phyloP scores from a whole-genome alignment of 2,888 invertebrate genomes.

The Cosmia trapezina region DNA sequence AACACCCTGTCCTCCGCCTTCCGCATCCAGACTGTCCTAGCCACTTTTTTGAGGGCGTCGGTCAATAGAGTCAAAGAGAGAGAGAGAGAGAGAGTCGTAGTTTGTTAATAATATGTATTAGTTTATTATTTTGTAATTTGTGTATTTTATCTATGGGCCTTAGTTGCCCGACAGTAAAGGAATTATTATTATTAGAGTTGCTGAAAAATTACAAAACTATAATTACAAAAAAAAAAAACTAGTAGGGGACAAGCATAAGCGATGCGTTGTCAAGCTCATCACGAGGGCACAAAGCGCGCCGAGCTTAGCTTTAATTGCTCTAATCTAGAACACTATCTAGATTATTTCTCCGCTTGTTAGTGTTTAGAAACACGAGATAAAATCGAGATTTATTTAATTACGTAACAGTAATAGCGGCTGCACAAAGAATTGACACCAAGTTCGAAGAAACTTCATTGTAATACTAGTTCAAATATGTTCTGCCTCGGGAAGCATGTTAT shows the following conservation, averaged over 20 bases:
- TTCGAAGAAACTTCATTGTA: constrained; percentile 53
- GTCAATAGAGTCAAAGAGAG: too few species aligned
- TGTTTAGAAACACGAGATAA: constrained; percentile 72
- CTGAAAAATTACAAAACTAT: too few species aligned
- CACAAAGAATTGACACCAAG: constrained; percentile 52
- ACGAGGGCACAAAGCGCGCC: constrained; percentile 75
- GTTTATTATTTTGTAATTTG: too few species aligned
- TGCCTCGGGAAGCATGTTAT: neutral
- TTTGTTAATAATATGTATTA: too few species aligned
- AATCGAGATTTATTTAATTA: constrained; percentile 74
- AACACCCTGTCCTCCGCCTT: too few species aligned
- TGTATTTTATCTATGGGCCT: too few species aligned
- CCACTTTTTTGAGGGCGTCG: too few species aligned
- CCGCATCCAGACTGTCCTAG: too few species aligned
- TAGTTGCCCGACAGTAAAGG: too few species aligned
- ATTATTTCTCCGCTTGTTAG: constrained; percentile 81
- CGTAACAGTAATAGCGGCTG: constrained; percentile 68
- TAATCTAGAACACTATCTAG: constrained; percentile 82
- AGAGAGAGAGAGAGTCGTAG: too few species aligned
- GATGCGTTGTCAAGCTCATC: constrained; percentile 70
- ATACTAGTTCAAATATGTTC: constrained; percentile 1
- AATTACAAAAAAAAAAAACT: constrained; percentile 11
- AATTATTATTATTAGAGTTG: too few species aligned
- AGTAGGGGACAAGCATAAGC: constrained; percentile 53
- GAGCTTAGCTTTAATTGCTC: constrained; percentile 78